Conservation (phyloP, 2,888 invertebrate species). For the Zeuzera pyrina region DNA sequence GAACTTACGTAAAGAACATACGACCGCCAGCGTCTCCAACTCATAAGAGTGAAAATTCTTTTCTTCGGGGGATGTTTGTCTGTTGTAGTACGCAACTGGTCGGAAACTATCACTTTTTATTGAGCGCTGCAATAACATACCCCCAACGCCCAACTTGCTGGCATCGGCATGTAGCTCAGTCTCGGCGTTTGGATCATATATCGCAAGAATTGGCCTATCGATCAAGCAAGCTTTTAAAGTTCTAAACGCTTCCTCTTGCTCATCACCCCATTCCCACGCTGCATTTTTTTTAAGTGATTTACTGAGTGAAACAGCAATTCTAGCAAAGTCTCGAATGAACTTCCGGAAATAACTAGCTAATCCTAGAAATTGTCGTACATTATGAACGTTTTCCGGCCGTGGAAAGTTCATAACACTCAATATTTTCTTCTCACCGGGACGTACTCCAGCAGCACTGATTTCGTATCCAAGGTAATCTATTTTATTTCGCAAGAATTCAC, state of each 20-base stretch:
- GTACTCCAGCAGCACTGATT: constrained; percentile 18
- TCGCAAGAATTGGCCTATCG: constrained; percentile 18
- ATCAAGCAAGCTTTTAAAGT: constrained; percentile 11
- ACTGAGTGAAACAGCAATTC: constrained; percentile 14
- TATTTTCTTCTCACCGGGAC: constrained; percentile 22
- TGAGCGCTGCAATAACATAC: constrained; percentile 9
- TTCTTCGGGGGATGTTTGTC: constrained; percentile 16
- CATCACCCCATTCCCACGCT: constrained; percentile 12
- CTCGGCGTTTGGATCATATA: constrained; percentile 21
- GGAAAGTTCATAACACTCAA: constrained; percentile 21
- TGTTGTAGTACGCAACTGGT: constrained; percentile 15
- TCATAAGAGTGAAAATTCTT: constrained; percentile 15
- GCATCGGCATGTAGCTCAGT: constrained; percentile 17
- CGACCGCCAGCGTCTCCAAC: constrained; percentile 12
- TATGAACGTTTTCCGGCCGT: constrained; percentile 20
- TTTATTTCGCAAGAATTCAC: constrained; percentile 18
- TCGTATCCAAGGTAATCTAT: constrained; percentile 28
- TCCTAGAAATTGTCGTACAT: constrained; percentile 25
- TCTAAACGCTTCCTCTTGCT: constrained; percentile 10
- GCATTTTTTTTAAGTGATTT: constrained; percentile 9
- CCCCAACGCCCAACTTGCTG: constrained; percentile 12
- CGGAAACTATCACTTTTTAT: background rate
- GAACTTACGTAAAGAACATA: constrained; percentile 13
- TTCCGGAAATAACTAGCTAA: constrained; percentile 21
- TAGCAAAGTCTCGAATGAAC: constrained; percentile 19